Conservation (phyloP, 1,140 invertebrate genomes). For the Drosophila pandora region DNA sequence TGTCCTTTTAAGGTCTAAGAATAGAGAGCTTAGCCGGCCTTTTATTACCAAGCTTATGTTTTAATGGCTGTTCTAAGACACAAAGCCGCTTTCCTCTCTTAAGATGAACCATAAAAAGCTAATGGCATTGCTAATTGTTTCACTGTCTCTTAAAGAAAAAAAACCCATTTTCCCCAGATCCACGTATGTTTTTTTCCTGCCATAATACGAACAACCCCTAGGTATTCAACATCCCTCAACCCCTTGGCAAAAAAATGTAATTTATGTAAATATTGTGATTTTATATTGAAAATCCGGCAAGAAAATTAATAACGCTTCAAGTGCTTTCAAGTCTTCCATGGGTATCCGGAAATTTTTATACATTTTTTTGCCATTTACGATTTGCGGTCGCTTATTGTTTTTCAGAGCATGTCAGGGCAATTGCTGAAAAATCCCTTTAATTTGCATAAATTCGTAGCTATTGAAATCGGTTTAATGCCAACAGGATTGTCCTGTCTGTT, state of each 20-base stretch:
- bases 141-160: neutral
- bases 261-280: neutral
- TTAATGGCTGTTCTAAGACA: constrained; percentile 8
- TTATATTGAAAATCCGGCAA: constrained; percentile 8
- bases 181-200: neutral
- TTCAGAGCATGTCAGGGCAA: constrained; percentile 9
- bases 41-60: constrained; percentile 16
- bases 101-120: constrained; percentile 5
- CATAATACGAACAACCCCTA: neutral
- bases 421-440: constrained; percentile 39
- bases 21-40: neutral
- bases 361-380: constrained; percentile 7
- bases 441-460: constrained; percentile 36
- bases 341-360: neutral
- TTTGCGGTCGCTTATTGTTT: constrained; percentile 33
- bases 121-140: constrained; percentile 19
- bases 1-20: neutral
- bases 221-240: too few species aligned
- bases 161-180: neutral
- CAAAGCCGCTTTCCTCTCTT: neutral
- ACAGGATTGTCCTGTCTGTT: constrained; percentile 37
- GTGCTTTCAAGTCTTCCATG: neutral
- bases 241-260: neutral
- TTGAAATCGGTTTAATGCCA: constrained; percentile 34
- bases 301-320: constrained; percentile 33